These are phyloP conservation scores for Heliconius nattereri DNA, from an alignment of 1,140 invertebrate species.

Conservation along the genomic window DNA sequence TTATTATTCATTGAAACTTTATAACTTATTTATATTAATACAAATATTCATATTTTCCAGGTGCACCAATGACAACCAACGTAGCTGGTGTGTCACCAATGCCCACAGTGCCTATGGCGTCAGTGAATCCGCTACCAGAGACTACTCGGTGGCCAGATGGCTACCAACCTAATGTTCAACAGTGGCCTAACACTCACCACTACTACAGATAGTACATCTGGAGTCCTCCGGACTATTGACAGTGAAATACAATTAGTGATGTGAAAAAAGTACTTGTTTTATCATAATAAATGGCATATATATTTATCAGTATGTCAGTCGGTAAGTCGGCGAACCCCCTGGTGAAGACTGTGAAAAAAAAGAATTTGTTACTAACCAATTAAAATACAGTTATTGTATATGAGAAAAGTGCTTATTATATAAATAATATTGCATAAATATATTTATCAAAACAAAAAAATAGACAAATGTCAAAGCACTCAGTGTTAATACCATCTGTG, in stretches of 20 bases:
- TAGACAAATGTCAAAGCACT: too few relatives aligned
- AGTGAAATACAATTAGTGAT: too few relatives aligned
- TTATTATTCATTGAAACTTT: too few relatives aligned
- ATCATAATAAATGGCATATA: not conserved
- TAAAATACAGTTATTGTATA: too few relatives aligned
- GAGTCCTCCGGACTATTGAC: not conserved
- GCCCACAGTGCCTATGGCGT: conserved; percentile 43
- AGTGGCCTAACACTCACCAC: conserved; percentile 78
- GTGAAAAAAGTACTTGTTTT: not conserved
- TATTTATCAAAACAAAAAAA: too few relatives aligned
- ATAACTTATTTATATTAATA: not conserved
- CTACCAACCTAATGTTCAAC: conserved; percentile 71
- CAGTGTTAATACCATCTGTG: too few relatives aligned
- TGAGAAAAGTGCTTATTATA: too few relatives aligned
- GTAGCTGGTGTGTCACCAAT: conserved; percentile 53
- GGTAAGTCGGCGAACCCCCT: too few relatives aligned
- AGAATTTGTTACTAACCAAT: too few relatives aligned
- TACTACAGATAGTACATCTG: conserved; percentile 80
- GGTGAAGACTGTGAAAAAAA: too few relatives aligned
- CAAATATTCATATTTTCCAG: conserved; percentile 34
- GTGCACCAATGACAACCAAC: conserved; percentile 55
- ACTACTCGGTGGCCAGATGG: conserved; percentile 52
- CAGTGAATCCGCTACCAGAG: conserved; percentile 43
- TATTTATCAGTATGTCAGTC: too few relatives aligned
- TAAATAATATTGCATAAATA: too few relatives aligned